Conservation (phyloP, 2,113 vertebrate genomes). For the Athene cunicularia region DNA sequence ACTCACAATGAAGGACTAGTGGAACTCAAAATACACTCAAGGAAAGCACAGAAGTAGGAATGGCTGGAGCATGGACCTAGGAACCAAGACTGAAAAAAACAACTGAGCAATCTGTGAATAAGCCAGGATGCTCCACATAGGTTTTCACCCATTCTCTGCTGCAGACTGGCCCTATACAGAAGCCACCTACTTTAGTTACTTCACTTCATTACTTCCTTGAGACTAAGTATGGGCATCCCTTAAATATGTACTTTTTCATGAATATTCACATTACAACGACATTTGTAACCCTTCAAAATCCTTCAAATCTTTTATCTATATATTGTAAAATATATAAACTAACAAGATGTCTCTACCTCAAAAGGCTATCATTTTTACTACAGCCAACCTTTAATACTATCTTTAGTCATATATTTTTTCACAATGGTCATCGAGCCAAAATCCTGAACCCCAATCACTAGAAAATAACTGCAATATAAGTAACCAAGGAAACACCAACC, state of each 20-base stretch:
- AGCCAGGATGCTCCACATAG: not conserved
- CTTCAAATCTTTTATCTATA: not conserved
- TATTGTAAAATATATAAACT: not conserved
- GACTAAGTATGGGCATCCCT: not conserved
- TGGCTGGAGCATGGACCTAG: not conserved
- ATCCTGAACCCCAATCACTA: not conserved
- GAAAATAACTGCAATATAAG: not conserved
- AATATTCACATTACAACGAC: not conserved
- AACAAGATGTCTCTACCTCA: not conserved
- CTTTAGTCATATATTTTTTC: not conserved
- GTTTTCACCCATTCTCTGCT: not conserved
- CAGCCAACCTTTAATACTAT: not conserved
- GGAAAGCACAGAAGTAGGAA: not conserved
- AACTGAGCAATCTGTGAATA: not conserved
- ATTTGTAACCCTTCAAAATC: not conserved
- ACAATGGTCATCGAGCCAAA: not conserved
- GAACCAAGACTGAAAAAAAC: not conserved
- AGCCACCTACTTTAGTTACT: not conserved
- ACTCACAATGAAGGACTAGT: not conserved
- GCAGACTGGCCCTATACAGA: not conserved
- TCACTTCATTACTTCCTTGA: not conserved
- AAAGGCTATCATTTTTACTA: not conserved
- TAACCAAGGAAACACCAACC: slow-evolving; percentile 1
- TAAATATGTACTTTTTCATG: not conserved
- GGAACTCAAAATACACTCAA: not conserved